phyloP scores from a whole-genome alignment of 1,140 invertebrate genomes.

The Drosophila busckii region DNA sequence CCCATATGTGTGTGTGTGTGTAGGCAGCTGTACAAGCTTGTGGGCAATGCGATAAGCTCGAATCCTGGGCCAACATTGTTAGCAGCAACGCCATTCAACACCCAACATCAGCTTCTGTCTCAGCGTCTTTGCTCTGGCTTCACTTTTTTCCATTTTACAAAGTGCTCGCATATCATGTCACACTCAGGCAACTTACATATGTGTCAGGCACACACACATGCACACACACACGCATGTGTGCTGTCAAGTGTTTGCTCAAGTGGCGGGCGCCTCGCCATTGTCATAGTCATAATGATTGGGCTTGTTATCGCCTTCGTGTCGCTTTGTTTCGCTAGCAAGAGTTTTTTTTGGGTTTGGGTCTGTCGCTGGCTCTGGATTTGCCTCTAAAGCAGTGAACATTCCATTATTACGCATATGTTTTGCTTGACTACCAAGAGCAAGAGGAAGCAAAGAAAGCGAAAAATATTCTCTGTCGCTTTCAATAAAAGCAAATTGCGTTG shows the following conservation, averaged over 20 bases:
- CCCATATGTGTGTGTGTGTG: conserved; percentile 10
- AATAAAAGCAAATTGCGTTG: conserved; percentile 75
- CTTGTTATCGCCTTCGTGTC: conserved; percentile 67
- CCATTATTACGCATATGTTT: conserved; percentile 22
- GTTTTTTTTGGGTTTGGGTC: too few relatives aligned
- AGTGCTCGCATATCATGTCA: conserved; percentile 78
- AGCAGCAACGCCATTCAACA: conserved; percentile 18
- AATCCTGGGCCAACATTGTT: conserved; percentile 66
- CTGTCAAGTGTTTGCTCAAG: conserved; percentile 44
- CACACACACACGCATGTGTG: conserved; percentile 11
- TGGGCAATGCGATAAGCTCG: conserved; percentile 55
- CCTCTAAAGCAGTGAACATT: not conserved
- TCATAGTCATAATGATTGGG: conserved; percentile 72
- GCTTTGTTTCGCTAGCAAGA: conserved; percentile 75
- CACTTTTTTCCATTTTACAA: conserved; percentile 73
- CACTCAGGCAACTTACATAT: conserved; percentile 72
- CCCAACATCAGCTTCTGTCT: not conserved
- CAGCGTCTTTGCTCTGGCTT: conserved; percentile 37
- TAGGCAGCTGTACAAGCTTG: conserved; percentile 29
- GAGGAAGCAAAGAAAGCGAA: conserved; percentile 1
- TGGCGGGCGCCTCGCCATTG: conserved; percentile 31
- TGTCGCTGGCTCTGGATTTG: conserved; percentile 22
- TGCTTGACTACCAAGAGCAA: conserved; percentile 10
- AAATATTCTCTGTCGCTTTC: conserved; percentile 50
- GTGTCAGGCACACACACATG: conserved; percentile 51